Conservation (phyloP, 2,113 vertebrate genomes). For the Antechinus flavipes region DNA sequence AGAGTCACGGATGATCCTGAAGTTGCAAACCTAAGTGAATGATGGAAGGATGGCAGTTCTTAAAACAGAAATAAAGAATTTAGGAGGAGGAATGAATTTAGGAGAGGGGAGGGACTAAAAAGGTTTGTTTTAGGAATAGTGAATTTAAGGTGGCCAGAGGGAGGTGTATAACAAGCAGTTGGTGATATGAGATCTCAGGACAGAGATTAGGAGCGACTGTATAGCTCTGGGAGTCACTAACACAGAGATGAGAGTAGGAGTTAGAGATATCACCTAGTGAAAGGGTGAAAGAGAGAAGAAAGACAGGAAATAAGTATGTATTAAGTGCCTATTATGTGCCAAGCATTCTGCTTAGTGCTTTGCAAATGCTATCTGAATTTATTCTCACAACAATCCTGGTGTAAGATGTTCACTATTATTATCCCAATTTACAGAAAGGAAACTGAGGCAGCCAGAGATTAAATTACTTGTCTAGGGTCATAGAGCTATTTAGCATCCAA, state of each 20-base stretch:
- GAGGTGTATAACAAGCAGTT: neutral
- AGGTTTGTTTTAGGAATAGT: neutral
- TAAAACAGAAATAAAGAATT: neutral
- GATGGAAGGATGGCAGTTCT: neutral
- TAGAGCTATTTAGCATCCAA: neutral
- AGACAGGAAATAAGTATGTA: neutral
- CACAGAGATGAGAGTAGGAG: neutral
- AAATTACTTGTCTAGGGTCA: neutral
- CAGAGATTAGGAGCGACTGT: neutral
- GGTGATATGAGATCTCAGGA: neutral
- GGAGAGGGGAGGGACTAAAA: neutral
- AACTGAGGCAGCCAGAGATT: neutral
- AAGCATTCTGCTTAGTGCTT: too few relatives aligned
- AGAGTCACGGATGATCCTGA: neutral
- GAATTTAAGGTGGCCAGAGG: neutral
- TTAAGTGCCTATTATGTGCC: too few relatives aligned
- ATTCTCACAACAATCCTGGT: too few relatives aligned
- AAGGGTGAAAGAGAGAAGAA: neutral
- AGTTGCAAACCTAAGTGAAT: neutral
- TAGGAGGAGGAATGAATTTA: neutral
- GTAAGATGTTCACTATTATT: neutral
- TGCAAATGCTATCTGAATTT: too few relatives aligned
- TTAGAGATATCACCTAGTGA: neutral
- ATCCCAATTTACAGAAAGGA: neutral
- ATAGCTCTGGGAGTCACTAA: neutral